Evolutionary conservation across 2,113 vertebrate species (phyloP).

Genomic region (Cyprinus carpio): DNA sequence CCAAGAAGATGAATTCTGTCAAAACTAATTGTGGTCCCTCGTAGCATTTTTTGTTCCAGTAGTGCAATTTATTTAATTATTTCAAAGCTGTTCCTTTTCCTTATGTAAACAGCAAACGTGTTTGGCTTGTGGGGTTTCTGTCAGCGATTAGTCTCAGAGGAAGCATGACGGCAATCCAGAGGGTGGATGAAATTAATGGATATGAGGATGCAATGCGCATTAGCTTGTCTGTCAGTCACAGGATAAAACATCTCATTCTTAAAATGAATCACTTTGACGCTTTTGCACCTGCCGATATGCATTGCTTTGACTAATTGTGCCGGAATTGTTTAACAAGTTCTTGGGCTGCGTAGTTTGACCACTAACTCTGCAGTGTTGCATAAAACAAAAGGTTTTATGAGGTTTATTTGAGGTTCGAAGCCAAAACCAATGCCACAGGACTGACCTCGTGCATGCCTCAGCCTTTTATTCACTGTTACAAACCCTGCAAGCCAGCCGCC

Average conservation of each 20-base stretch:
- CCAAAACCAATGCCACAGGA: neutral
- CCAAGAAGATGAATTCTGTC: neutral
- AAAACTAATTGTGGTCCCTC: neutral
- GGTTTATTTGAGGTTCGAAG: neutral
- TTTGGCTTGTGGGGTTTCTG: slow-evolving; percentile 1
- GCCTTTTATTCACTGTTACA: neutral
- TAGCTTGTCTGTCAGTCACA: neutral
- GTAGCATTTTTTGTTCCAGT: neutral
- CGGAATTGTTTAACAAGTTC: neutral
- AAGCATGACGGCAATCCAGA: slow-evolving; percentile 14
- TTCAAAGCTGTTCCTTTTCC: neutral
- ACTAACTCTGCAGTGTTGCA: too few relatives aligned
- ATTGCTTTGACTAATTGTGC: neutral
- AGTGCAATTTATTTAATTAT: slow-evolving; percentile 1
- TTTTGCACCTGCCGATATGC: neutral
- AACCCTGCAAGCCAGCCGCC: neutral
- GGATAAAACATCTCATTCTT: neutral
- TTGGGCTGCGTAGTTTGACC: neutral
- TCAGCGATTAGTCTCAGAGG: neutral
- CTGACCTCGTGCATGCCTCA: neutral
- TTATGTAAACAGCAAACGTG: neutral
- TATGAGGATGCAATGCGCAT: neutral
- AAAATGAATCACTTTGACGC: neutral
- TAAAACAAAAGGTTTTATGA: neutral
- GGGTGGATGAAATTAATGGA: slow-evolving; percentile 2